Base-by-base conservation (phyloP, 2,113 vertebrate species). In the Probosciger aterrimus region DNA sequence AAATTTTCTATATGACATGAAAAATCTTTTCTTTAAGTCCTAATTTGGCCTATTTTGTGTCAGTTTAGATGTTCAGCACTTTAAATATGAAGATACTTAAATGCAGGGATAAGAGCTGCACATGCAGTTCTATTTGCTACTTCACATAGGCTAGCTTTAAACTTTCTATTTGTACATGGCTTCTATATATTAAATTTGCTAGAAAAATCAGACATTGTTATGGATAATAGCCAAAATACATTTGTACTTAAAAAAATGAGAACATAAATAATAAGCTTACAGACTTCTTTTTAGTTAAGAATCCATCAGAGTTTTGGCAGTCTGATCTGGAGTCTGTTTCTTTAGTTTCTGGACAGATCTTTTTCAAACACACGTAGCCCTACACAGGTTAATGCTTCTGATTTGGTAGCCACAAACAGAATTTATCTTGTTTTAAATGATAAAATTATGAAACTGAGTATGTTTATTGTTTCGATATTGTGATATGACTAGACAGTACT, bases 101-200 rank as follows among this genome's bases (percentile, higher is more conserved):
- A 25, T 41, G 3, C 10, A 82, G 9, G 1, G 2, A 86, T 93
- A 79, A 84, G 12, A 6, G 75, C 25, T 71, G 11, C 24, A 71
- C 0, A 0, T 19, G 4, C 15, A 22, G 7, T 31, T 2, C 1
- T 76, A 20, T 79, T 84, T 82, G 8, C 16, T 70, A 14, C 20
- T 84, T 91, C 20, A 35, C 6, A 22, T 4, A 79, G 18, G 5
- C 9, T 39, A 43, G 4, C 16, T 84, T 78, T 81, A n/a, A 77
- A 74, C 4, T 75, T 30, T 75, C 8, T 1, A 6, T 55, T 79
- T 85, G 10, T 44, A 27, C 18, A 18, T 47, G 14, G 41, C 2
- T 77, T 92, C 24, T 37, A 6, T 43, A 14, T 53, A 52, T 49
- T 62, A 35, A 28, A 80, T 57, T 52, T 7, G 4, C 44, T 59